These are phyloP conservation scores for Andrena cerasifolii DNA, from an alignment of 1,140 invertebrate genomes.

Conservation along the genomic window DNA sequence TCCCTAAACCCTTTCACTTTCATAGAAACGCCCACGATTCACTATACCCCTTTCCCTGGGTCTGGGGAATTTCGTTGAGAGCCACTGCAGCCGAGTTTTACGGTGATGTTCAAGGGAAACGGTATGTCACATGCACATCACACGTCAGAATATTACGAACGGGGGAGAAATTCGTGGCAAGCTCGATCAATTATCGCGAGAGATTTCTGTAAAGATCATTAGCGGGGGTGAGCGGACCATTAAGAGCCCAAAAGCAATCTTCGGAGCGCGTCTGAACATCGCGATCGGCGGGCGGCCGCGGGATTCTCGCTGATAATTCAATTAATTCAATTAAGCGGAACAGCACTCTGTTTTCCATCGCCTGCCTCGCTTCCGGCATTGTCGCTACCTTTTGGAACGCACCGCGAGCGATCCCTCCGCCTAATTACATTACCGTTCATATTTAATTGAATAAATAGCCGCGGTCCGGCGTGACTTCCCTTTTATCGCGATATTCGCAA, in stretches of 20 bases:
- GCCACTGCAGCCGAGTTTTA: not conserved
- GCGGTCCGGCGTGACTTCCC: not conserved
- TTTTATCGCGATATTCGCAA: not conserved
- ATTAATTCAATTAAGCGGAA: conserved; percentile 38
- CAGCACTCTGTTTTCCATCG: conserved; percentile 23
- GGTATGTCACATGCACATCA: conserved; percentile 7
- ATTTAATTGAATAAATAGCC: conserved; percentile 35
- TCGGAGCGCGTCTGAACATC: not conserved
- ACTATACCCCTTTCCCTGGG: not conserved
- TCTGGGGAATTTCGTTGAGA: not conserved
- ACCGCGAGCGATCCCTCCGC: not conserved
- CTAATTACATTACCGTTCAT: conserved; percentile 42
- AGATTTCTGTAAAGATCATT: no score
- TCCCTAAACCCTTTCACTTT: not conserved
- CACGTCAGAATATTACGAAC: conserved; percentile 8
- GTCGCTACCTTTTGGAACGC: conserved; percentile 30
- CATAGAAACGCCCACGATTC: no score
- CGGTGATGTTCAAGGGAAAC: conserved; percentile 21
- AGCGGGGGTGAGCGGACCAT: no score
- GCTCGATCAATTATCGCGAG: not conserved
- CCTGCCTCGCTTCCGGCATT: conserved; percentile 21
- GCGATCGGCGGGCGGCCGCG: not conserved
- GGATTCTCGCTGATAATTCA: conserved; percentile 9
- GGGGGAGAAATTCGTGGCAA: not conserved
- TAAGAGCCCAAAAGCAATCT: no score